Evolutionary conservation across 2,113 vertebrate genomes (phyloP).

Genomic region (Aegithalos caudatus): DNA sequence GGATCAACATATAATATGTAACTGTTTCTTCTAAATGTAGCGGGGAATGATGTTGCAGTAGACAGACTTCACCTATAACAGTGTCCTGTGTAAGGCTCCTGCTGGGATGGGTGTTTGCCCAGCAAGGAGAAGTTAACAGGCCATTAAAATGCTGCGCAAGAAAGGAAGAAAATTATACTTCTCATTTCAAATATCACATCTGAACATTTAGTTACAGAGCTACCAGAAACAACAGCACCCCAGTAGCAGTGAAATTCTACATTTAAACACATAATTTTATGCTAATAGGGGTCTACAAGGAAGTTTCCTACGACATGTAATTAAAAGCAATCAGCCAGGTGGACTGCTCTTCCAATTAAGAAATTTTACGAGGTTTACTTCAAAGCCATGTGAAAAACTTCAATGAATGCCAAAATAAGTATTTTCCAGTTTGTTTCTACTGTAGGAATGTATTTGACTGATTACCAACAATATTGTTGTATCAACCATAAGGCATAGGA

Average conservation of each 20-base stretch:
- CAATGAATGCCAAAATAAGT: neutral
- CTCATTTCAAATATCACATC: neutral
- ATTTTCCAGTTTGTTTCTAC: neutral
- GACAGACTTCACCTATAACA: neutral
- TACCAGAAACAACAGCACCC: neutral
- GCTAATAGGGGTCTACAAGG: neutral
- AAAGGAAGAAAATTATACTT: neutral
- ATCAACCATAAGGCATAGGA: neutral
- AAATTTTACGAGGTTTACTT: neutral
- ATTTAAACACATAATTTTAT: neutral
- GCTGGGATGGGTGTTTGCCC: neutral
- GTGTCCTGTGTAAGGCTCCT: neutral
- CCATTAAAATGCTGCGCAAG: neutral
- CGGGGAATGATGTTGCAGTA: neutral
- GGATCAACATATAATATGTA: neutral
- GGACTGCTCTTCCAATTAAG: neutral
- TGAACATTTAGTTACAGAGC: neutral
- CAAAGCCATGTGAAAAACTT: neutral
- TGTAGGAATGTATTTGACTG: neutral
- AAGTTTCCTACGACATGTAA: neutral
- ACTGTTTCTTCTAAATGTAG: neutral
- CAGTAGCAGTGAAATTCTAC: neutral
- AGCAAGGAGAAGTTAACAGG: neutral
- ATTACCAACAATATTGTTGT: neutral
- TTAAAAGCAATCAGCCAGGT: neutral